Evolutionary conservation across 1,140 invertebrate genomes (phyloP).

Genomic region (Neuroterus valhalla): DNA sequence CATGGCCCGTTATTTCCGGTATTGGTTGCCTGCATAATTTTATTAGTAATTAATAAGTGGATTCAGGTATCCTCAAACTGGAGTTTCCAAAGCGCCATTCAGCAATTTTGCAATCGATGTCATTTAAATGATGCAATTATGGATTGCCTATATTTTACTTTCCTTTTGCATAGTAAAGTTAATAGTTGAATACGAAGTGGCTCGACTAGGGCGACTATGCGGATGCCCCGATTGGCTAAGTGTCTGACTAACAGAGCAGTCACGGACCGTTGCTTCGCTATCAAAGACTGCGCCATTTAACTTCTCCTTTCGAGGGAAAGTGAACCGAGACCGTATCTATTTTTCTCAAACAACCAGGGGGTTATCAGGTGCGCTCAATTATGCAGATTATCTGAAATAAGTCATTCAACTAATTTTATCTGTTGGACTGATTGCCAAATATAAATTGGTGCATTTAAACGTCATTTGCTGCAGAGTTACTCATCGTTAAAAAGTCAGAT

Average conservation of each 20-base stretch:
- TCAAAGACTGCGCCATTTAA: conserved; percentile 39
- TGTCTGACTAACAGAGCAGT: conserved; percentile 35
- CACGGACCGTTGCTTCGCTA: conserved; percentile 54
- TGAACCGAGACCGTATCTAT: conserved; percentile 44
- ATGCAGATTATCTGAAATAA: background rate
- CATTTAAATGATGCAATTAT: conserved; percentile 19
- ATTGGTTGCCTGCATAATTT: background rate
- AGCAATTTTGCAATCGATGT: conserved; percentile 1
- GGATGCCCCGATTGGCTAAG: background rate
- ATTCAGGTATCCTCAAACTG: background rate
- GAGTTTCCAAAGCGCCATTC: background rate
- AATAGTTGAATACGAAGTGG: background rate
- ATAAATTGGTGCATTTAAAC: background rate
- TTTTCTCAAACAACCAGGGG: conserved; percentile 5
- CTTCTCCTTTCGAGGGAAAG: conserved; percentile 52
- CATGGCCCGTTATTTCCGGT: conserved; percentile 22
- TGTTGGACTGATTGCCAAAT: background rate
- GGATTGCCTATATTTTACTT: background rate
- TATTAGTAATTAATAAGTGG: background rate
- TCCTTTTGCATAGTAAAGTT: background rate
- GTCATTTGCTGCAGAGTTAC: too few species aligned
- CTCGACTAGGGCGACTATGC: background rate
- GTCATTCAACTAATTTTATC: background rate
- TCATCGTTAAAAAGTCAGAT: too few species aligned
- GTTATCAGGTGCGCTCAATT: conserved; percentile 16